These are phyloP conservation scores for Bombycilla garrulus DNA, from an alignment of 2,113 vertebrate species.

Conservation along the genomic window DNA sequence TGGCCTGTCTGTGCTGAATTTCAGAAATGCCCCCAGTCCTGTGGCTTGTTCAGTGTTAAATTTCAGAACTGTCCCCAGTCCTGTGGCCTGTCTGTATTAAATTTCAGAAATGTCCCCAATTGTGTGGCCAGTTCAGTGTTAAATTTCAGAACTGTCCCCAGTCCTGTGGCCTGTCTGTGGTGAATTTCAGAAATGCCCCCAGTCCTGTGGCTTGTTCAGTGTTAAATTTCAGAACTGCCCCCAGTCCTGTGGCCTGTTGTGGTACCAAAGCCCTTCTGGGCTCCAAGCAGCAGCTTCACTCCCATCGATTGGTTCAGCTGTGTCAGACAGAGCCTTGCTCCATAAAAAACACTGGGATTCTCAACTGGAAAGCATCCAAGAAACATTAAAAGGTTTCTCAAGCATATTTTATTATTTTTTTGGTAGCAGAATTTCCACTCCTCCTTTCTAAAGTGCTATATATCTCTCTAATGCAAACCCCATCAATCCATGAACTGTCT, in stretches of 20 bases:
- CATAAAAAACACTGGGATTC: background rate
- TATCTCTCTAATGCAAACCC: conserved; percentile 25
- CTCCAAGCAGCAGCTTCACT: background rate
- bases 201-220: background rate
- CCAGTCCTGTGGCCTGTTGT: background rate
- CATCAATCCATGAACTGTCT: background rate
- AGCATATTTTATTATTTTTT: background rate
- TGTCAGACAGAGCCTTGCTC: background rate
- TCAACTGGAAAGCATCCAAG: conserved; percentile 25
- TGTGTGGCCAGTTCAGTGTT: background rate
- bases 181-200: background rate
- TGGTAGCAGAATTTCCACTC: background rate
- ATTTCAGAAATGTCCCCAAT: rapidly evolving
- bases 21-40: rapidly evolving
- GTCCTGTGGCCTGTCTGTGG: background rate
- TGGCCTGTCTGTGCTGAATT: background rate
- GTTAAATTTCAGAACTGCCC: background rate
- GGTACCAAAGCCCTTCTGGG: background rate
- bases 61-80: rapidly evolving
- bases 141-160: rapidly evolving
- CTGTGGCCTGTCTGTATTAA: background rate
- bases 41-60: background rate
- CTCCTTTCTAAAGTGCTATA: background rate
- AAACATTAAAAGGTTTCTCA: conserved; percentile 17
- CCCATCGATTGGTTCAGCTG: background rate